A percentile compares a stretch with the other conserved stretches of the same genome.
Conservation (phyloP, 64 coral and sea anemone genomes). For the Astreopora myriophthalma region DNA sequence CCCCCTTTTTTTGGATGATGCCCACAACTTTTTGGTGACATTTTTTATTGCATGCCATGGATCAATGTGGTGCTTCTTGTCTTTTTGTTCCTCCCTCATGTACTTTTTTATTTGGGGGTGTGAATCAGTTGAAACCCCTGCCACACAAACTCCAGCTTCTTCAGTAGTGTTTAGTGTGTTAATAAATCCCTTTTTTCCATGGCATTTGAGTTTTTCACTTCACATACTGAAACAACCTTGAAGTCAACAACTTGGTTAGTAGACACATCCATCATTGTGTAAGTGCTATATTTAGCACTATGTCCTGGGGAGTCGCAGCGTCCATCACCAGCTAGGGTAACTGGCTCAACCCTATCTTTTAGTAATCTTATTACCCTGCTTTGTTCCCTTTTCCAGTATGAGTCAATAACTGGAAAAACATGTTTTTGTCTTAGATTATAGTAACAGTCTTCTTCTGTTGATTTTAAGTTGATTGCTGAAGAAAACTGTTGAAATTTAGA, state of each 20-base stretch:
- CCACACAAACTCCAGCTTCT: background rate
- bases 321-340: constrained; percentile 7
- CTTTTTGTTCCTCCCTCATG: constrained; percentile 55
- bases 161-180: constrained; percentile 30
- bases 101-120: constrained; percentile 46
- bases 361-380: background rate
- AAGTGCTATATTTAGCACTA: constrained; percentile 41
- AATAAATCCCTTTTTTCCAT: constrained; percentile 62
- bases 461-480: constrained; percentile 1
- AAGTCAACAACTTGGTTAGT: constrained; percentile 32
- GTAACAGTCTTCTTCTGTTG: background rate
- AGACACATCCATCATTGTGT: constrained; percentile 31
- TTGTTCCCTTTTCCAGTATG: background rate
- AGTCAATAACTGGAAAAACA: constrained; percentile 25
- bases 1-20: constrained; percentile 44
- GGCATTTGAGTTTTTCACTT: constrained; percentile 40
- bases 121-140: constrained; percentile 37
- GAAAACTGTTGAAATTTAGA: constrained; percentile 25
- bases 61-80: constrained; percentile 55
- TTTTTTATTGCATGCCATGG: constrained; percentile 49
- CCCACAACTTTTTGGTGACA: background rate
- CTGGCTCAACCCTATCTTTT: background rate
- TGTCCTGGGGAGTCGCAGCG: constrained; percentile 11
- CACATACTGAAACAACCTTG: background rate
- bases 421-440: constrained; percentile 11